Conservation (phyloP, 2,888 invertebrate species). For the Chrysolina haemoptera region DNA sequence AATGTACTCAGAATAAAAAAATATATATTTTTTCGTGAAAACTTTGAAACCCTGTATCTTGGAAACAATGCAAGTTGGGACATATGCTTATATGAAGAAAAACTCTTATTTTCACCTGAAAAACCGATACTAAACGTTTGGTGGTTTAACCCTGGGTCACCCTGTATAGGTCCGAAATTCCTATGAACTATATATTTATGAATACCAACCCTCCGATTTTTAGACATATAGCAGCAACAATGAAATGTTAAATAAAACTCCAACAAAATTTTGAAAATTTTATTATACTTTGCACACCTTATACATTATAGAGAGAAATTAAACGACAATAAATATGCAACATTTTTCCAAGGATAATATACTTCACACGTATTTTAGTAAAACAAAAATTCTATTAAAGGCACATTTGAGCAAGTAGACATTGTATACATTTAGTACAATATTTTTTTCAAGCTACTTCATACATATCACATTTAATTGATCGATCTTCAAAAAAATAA, state of each 20-base stretch:
- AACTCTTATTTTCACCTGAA: too few species aligned
- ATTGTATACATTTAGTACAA: slow-evolving; percentile 63
- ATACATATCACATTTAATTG: slow-evolving; percentile 64
- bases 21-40: too few species aligned
- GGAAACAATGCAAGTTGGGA: too few species aligned
- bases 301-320: slow-evolving; percentile 53
- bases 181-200: slow-evolving; percentile 55
- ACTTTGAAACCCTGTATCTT: too few species aligned
- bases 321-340: slow-evolving; percentile 53
- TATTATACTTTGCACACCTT: slow-evolving; percentile 55
- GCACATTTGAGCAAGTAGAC: slow-evolving; percentile 69
- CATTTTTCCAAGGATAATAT: slow-evolving; percentile 48
- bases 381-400: slow-evolving; percentile 61
- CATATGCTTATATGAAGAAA: too few species aligned
- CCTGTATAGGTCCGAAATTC: not conserved
- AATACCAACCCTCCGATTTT: slow-evolving; percentile 63
- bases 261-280: slow-evolving; percentile 55
- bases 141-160: too few species aligned
- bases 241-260: slow-evolving; percentile 53
- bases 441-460: slow-evolving; percentile 57
- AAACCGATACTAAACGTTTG: too few species aligned
- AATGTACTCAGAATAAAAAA: too few species aligned
- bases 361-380: slow-evolving; percentile 42
- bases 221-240: slow-evolving; percentile 47
- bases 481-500: slow-evolving; percentile 52